These are phyloP conservation scores for Crocallis elinguaria DNA, from an alignment of 2,888 invertebrate species.

Conservation along the genomic window DNA sequence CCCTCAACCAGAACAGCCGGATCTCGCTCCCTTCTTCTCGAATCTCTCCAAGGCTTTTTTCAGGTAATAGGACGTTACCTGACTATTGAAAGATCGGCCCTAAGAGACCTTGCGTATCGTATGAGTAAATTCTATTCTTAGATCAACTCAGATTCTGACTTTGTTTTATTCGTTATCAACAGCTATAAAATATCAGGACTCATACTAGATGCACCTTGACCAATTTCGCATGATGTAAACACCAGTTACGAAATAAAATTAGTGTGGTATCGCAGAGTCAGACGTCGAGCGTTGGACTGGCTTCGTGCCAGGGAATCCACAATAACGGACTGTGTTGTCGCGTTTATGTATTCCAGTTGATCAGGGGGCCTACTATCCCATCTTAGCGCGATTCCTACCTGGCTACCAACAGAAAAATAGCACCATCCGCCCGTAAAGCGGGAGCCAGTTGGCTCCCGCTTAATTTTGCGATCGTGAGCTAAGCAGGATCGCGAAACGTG, in stretches of 20 bases:
- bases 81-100: too few species aligned
- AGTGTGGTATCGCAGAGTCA: conserved; percentile 60
- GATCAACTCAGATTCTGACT: not conserved
- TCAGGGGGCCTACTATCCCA: conserved; percentile 31
- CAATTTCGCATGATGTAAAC: conserved; percentile 72
- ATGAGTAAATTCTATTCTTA: too few species aligned
- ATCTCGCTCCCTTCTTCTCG: not conserved
- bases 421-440: too few species aligned
- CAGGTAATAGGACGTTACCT: too few species aligned
- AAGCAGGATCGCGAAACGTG: too few species aligned
- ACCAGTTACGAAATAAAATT: conserved; percentile 75
- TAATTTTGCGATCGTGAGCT: too few species aligned
- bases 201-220: conserved; percentile 61
- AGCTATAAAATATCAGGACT: conserved; percentile 3
- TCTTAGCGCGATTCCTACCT: too few species aligned
- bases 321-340: conserved; percentile 67
- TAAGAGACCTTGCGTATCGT: too few species aligned
- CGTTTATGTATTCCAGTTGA: conserved; percentile 53
- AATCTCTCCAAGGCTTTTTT: too few species aligned
- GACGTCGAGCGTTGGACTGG: conserved; percentile 59
- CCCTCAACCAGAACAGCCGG: not conserved
- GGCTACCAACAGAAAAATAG: too few species aligned
- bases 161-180: not conserved
- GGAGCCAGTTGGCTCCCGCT: too few species aligned
- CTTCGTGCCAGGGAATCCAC: conserved; percentile 61